phyloP scores from a whole-genome alignment of 2,888 invertebrate genomes.

The Melanchra persicariae region DNA sequence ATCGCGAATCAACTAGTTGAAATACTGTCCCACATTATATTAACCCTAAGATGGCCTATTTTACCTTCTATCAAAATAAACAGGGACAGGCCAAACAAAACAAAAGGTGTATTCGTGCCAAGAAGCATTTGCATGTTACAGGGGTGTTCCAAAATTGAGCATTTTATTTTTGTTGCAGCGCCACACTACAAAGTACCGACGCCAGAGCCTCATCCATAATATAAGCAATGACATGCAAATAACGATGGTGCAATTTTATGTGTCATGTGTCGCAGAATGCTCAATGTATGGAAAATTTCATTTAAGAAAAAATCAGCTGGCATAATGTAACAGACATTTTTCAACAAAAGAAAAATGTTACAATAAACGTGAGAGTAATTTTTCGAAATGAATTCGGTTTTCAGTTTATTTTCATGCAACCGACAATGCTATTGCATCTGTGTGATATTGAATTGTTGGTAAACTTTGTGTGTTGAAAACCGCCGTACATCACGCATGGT shows the following conservation, averaged over 20 bases:
- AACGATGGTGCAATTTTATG: conserved; percentile 3
- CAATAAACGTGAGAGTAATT: not conserved
- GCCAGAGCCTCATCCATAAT: conserved; percentile 1
- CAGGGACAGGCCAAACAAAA: conserved; percentile 11
- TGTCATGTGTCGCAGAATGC: not conserved
- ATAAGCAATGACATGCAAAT: conserved; percentile 58
- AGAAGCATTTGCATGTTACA: conserved; percentile 66
- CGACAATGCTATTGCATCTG: not conserved
- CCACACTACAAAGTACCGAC: not conserved
- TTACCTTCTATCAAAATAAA: not conserved
- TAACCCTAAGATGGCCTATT: not conserved
- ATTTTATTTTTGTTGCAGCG: conserved; percentile 55
- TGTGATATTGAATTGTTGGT: not conserved
- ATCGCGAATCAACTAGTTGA: too few relatives aligned
- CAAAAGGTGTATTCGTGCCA: conserved; percentile 62
- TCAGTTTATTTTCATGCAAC: not conserved
- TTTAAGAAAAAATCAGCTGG: not conserved
- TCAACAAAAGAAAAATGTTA: not conserved
- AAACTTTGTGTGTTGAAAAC: conserved; percentile 1
- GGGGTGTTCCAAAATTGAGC: conserved; percentile 45
- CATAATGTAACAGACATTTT: not conserved
- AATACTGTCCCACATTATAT: not conserved
- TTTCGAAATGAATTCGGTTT: not conserved
- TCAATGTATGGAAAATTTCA: not conserved
- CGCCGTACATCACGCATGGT: not conserved